Percentiles rank a stretch among this genome's conserved stretches.
Evolutionary conservation across 2,888 invertebrate genomes (phyloP).

Genomic region (Schizaphis graminum): DNA sequence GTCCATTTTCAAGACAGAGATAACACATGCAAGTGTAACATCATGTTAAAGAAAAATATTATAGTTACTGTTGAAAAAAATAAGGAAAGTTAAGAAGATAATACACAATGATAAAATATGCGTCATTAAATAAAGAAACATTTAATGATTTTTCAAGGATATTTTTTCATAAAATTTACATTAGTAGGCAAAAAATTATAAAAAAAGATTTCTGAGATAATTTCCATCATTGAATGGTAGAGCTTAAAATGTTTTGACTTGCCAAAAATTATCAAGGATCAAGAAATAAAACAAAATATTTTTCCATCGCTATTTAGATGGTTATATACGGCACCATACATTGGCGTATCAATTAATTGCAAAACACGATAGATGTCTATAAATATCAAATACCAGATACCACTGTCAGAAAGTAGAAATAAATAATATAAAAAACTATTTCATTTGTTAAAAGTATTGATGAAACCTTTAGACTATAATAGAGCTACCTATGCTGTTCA

Average conservation of each 20-base stretch:
- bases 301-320: not conserved
- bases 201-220: not conserved
- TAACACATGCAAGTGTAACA: too few relatives aligned
- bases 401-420: not conserved
- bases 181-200: too few relatives aligned
- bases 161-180: too few relatives aligned
- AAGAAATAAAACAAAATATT: not conserved
- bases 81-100: too few relatives aligned
- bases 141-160: too few relatives aligned
- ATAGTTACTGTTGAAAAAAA: too few relatives aligned
- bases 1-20: too few relatives aligned
- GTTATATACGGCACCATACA: too few relatives aligned
- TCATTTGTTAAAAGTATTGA: not conserved
- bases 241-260: not conserved
- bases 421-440: not conserved
- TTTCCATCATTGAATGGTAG: not conserved
- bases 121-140: too few relatives aligned
- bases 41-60: too few relatives aligned
- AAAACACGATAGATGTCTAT: not conserved
- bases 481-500: not conserved
- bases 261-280: not conserved
- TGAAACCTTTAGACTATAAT: not conserved
- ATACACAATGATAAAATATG: too few relatives aligned
- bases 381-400: not conserved
- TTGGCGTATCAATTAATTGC: not conserved